Evolutionary conservation across 2,888 invertebrate genomes (phyloP).

Genomic region (Athalia cordata): DNA sequence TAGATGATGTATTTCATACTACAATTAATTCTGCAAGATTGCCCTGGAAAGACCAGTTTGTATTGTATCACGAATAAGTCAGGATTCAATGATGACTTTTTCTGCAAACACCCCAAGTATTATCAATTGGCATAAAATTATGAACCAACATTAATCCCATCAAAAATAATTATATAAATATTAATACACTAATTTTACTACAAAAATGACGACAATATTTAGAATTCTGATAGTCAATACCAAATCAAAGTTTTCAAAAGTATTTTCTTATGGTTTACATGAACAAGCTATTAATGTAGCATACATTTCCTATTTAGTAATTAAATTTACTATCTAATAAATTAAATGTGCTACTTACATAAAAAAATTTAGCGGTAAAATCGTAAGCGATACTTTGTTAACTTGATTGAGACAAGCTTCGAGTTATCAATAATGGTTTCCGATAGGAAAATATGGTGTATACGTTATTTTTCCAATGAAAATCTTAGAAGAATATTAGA

Average conservation of each 20-base stretch:
- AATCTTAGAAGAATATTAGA: conserved; percentile 22
- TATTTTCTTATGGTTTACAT: too few species aligned
- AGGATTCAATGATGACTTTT: conserved; percentile 33
- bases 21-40: neutral
- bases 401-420: conserved; percentile 8
- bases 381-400: neutral
- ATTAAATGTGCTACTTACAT: neutral
- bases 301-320: too few species aligned
- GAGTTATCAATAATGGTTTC: conserved; percentile 22
- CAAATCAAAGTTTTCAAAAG: too few species aligned
- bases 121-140: conserved; percentile 12
- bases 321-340: neutral
- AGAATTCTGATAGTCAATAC: too few species aligned
- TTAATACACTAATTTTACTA: too few species aligned
- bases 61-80: conserved; percentile 10
- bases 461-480: conserved; percentile 1
- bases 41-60: neutral
- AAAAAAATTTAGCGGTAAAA: neutral
- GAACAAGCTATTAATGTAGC: too few species aligned
- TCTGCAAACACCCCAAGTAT: conserved; percentile 4
- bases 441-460: neutral
- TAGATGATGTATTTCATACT: conserved; percentile 7
- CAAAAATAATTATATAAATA: too few species aligned
- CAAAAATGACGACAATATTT: too few species aligned
- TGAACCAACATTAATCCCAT: conserved; percentile 25